Conservation (phyloP, 2,113 vertebrate genomes). For the Mesocricetus auratus region DNA sequence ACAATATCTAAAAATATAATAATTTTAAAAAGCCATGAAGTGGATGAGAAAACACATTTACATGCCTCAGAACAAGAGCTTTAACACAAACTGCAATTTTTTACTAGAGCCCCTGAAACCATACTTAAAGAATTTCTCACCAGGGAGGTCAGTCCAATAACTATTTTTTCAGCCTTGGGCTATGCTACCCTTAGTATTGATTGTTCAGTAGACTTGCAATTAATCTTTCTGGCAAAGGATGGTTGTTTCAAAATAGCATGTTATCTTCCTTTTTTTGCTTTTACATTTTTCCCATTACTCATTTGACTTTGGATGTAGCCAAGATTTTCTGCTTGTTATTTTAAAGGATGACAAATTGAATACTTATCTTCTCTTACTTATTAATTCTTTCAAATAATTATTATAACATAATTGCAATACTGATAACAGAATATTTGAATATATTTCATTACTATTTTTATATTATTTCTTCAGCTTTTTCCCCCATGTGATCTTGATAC, state of each 20-base stretch:
- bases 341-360: neutral
- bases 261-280: neutral
- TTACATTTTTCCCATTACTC: neutral
- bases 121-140: conserved; percentile 7
- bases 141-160: neutral
- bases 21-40: neutral
- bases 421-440: neutral
- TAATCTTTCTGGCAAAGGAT: neutral
- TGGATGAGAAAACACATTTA: neutral
- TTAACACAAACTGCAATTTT: neutral
- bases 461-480: neutral
- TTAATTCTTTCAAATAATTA: neutral
- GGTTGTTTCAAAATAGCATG: neutral
- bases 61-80: neutral
- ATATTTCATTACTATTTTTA: neutral
- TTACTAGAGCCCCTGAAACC: neutral
- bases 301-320: neutral
- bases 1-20: neutral
- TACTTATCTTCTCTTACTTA: neutral
- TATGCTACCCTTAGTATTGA: neutral
- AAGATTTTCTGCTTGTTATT: neutral
- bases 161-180: neutral
- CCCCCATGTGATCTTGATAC: neutral
- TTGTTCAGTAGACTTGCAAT: neutral
- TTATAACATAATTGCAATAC: neutral